Evolutionary conservation across 2,797 vertebrate species (phyloP).

Genomic region (Perodicticus potto): DNA sequence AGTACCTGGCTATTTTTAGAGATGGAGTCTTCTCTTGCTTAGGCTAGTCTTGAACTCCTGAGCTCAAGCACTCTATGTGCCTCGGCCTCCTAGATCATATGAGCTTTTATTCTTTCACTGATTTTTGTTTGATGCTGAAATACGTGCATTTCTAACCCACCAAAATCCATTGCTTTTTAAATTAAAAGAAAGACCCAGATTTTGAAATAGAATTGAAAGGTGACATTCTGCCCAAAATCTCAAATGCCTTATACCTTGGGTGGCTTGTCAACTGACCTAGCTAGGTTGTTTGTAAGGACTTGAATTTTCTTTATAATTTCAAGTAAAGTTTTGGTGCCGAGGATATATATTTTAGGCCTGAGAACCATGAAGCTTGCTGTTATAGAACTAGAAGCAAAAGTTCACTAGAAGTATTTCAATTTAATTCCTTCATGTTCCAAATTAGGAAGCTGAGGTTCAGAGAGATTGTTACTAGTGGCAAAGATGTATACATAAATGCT

Average conservation of each 20-base stretch:
- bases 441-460: not conserved
- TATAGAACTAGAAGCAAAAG: conserved; percentile 29
- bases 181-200: conserved; percentile 10
- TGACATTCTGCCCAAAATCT: not conserved
- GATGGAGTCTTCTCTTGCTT: no score
- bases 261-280: not conserved
- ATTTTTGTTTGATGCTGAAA: not conserved
- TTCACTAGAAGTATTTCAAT: conserved; percentile 22
- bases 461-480: conserved; percentile 19
- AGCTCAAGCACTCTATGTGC: no score
- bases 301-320: conserved; percentile 6
- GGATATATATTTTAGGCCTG: not conserved
- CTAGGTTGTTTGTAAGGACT: conserved; percentile 8
- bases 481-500: not conserved
- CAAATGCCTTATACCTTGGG: conserved; percentile 1
- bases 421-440: not conserved
- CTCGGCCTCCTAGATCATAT: no score
- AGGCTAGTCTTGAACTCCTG: no score
- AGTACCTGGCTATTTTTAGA: no score
- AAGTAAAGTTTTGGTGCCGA: conserved; percentile 9
- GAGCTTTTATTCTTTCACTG: not conserved
- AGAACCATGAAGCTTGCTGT: conserved; percentile 46
- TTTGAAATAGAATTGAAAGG: conserved; percentile 51
- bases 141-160: not conserved
- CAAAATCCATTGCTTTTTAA: conserved; percentile 15